Percentiles rank a stretch among this genome's conserved stretches.
These are phyloP conservation scores for Neodiprion pinetum DNA, from an alignment of 1,140 invertebrate species.

Conservation along the genomic window DNA sequence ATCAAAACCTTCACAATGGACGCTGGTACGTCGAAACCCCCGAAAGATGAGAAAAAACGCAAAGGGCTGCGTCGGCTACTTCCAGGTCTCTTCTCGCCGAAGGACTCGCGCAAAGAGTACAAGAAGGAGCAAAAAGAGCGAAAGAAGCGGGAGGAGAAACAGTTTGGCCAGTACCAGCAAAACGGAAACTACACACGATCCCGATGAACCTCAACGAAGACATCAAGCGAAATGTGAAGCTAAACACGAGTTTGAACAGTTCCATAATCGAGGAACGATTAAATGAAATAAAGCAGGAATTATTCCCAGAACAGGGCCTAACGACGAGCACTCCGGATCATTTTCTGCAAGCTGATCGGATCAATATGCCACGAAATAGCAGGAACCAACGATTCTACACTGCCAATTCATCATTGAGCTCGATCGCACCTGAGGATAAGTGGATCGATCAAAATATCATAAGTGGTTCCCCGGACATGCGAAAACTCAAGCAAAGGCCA, in stretches of 20 bases:
- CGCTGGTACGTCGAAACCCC: conserved; percentile 31
- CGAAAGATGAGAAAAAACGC: conserved; percentile 54
- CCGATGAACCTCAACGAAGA: conserved; percentile 56
- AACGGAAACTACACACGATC: conserved; percentile 56
- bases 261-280: conserved; percentile 50
- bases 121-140: conserved; percentile 51
- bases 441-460: conserved; percentile 49
- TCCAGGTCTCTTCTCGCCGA: conserved; percentile 54
- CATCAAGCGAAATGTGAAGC: conserved; percentile 53
- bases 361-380: conserved; percentile 25
- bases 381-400: conserved; percentile 41
- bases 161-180: conserved; percentile 53
- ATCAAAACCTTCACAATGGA: conserved; percentile 53
- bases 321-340: conserved; percentile 53
- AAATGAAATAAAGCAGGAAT: conserved; percentile 53
- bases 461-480: conserved; percentile 38
- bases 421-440: conserved; percentile 43
- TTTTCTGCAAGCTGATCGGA: conserved; percentile 39
- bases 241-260: conserved; percentile 51
- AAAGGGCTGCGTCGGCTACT: conserved; percentile 48
- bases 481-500: conserved; percentile 38
- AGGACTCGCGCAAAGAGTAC: conserved; percentile 52
- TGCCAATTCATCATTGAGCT: conserved; percentile 41
- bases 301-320: conserved; percentile 48
- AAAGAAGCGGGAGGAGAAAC: conserved; percentile 47